Conservation (phyloP, 1,140 invertebrate genomes). For the Caerostris extrusa region DNA sequence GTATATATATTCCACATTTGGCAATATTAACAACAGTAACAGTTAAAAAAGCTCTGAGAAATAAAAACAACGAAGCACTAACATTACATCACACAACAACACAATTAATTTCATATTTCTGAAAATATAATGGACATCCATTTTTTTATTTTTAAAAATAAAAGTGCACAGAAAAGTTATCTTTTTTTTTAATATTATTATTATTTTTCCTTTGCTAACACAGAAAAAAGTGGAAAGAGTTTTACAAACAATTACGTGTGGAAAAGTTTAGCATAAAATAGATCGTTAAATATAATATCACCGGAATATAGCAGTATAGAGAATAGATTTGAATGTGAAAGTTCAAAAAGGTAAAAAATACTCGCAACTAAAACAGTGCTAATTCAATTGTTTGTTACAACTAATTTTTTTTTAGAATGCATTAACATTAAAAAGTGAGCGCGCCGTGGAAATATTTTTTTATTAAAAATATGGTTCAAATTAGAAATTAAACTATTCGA, state of each 20-base stretch:
- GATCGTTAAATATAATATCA: slow-evolving; percentile 64
- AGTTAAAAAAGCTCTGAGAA: slow-evolving; percentile 77
- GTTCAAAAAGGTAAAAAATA: slow-evolving; percentile 37
- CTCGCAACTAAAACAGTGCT: slow-evolving; percentile 37
- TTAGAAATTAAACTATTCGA: slow-evolving; percentile 44
- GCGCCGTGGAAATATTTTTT: not conserved
- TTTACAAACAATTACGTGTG: slow-evolving; percentile 13
- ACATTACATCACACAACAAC: slow-evolving; percentile 67
- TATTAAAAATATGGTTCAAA: slow-evolving; percentile 39
- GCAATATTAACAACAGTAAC: slow-evolving; percentile 77
- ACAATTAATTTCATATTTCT: slow-evolving; percentile 67
- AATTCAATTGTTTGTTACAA: not conserved
- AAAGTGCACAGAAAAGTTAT: slow-evolving; percentile 29
- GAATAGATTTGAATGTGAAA: slow-evolving; percentile 46
- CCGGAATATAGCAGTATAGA: slow-evolving; percentile 49
- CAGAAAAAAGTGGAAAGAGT: slow-evolving; percentile 49
- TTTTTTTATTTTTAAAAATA: not conserved
- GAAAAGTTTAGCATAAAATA: slow-evolving; percentile 65
- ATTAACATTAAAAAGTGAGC: slow-evolving; percentile 34
- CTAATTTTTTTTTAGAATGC: not conserved
- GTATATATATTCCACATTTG: slow-evolving; percentile 69
- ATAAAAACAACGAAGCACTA: slow-evolving; percentile 77
- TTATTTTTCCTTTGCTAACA: slow-evolving; percentile 27
- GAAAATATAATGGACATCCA: slow-evolving; percentile 66
- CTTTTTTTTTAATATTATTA: not conserved